Conservation (phyloP, 23 tunicate species). For the Oikopleura vanhoeffeni region DNA sequence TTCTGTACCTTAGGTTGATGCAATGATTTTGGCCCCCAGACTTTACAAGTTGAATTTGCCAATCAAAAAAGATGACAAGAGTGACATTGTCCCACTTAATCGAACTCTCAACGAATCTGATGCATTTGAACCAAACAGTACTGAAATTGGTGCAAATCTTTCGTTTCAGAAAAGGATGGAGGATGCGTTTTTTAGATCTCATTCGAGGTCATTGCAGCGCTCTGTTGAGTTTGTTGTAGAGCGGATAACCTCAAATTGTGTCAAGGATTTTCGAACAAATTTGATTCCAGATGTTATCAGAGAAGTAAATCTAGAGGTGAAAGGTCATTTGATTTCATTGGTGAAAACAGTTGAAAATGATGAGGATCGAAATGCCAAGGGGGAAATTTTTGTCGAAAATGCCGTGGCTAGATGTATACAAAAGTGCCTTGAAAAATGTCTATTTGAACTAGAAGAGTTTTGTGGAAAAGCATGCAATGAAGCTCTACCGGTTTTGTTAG, state of each 20-base stretch:
- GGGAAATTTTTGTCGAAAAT: background rate
- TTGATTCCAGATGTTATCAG: background rate
- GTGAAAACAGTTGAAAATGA: background rate
- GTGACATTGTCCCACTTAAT: background rate
- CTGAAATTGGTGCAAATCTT: background rate
- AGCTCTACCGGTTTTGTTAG: background rate
- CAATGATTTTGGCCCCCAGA: background rate
- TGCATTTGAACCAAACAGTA: background rate
- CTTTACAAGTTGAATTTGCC: background rate
- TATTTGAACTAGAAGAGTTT: background rate
- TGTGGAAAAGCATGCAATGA: background rate
- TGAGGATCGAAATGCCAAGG: too few species aligned
- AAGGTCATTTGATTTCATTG: background rate
- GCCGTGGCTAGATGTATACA: background rate
- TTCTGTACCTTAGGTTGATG: too few species aligned
- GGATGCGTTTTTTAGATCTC: slow-evolving; percentile 8
- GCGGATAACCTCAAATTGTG: background rate
- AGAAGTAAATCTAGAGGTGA: background rate
- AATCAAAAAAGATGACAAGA: background rate
- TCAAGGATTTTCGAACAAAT: background rate
- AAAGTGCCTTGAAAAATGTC: background rate
- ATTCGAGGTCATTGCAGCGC: background rate
- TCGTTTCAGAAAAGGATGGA: background rate
- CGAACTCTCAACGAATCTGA: background rate
- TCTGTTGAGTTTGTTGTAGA: background rate